Evolutionary conservation across 2,797 vertebrate species (phyloP).

Genomic region (Astyanax mexicanus): DNA sequence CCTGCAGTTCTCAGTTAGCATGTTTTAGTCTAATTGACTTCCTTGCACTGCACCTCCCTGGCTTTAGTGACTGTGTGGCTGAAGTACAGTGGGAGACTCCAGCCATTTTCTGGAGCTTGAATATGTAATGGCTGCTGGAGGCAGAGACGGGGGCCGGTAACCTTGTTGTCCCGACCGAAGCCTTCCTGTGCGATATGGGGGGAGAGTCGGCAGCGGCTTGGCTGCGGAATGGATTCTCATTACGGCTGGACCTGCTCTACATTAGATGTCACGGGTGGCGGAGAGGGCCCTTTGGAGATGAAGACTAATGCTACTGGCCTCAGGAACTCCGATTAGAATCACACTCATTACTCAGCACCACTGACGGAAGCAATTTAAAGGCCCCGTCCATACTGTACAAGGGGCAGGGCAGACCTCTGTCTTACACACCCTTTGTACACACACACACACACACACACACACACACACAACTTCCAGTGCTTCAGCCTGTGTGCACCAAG

Average conservation of each 20-base stretch:
- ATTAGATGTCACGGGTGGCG: constrained; percentile 82
- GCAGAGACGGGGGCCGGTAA: constrained; percentile 57
- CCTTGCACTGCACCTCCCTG: background rate
- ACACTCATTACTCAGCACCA: constrained; percentile 86
- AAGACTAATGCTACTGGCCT: constrained; percentile 87
- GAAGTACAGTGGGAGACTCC: constrained; percentile 35
- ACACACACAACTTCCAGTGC: constrained; percentile 52
- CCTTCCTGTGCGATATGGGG: constrained; percentile 56
- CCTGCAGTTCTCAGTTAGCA: too few relatives aligned
- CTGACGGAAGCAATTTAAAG: constrained; percentile 88
- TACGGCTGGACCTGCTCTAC: constrained; percentile 82
- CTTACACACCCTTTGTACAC: constrained; percentile 61
- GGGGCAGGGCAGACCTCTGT: constrained; percentile 83
- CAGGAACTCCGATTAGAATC: constrained; percentile 87
- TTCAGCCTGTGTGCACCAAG: constrained; percentile 72
- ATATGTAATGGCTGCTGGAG: constrained; percentile 76
- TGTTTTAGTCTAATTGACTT: constrained; percentile 12
- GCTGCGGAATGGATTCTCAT: constrained; percentile 75
- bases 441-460: constrained; percentile 46
- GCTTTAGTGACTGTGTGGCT: constrained; percentile 12
- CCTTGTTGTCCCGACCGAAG: constrained; percentile 58
- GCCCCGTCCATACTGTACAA: constrained; percentile 84
- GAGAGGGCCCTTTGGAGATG: constrained; percentile 79
- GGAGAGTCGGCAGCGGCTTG: constrained; percentile 46
- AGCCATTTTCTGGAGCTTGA: constrained; percentile 72